A percentile compares a stretch with the other conserved stretches of the same genome.
These are phyloP conservation scores for Drosophila tripunctata DNA, from an alignment of 2,888 invertebrate species.

Conservation along the genomic window DNA sequence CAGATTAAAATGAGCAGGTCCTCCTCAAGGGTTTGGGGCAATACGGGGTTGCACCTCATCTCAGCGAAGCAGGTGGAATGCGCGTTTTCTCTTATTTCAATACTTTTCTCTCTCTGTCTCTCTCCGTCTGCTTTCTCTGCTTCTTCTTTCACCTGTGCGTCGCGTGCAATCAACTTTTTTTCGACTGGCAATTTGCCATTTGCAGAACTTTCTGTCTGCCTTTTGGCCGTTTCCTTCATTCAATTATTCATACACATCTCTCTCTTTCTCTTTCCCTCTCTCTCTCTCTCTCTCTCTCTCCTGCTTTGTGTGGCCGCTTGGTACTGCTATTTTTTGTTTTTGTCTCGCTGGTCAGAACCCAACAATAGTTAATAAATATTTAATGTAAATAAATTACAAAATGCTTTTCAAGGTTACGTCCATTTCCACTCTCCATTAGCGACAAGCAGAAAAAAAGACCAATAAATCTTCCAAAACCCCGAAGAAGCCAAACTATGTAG, in stretches of 20 bases:
- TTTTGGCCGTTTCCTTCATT: conserved; percentile 43
- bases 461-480: conserved; percentile 30
- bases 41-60: neutral
- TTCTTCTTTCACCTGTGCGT: conserved; percentile 30
- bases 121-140: neutral
- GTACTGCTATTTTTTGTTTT: conserved; percentile 47
- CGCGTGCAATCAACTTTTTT: conserved; percentile 48
- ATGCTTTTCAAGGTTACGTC: conserved; percentile 71
- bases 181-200: conserved; percentile 47
- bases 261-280: neutral
- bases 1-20: conserved; percentile 53
- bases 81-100: neutral
- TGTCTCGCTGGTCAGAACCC: conserved; percentile 55
- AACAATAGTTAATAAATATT: conserved; percentile 71
- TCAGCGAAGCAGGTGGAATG: conserved; percentile 32
- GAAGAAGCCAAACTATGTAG: neutral
- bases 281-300: neutral
- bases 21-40: neutral
- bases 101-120: neutral
- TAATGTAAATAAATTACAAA: conserved; percentile 77
- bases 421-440: conserved; percentile 38
- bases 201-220: conserved; percentile 30
- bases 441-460: conserved; percentile 5
- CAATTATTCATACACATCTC: conserved; percentile 60
- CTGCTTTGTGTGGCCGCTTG: neutral